Base-by-base conservation (phyloP, 1,140 invertebrate genomes). In the Neodiprion pinetum region DNA sequence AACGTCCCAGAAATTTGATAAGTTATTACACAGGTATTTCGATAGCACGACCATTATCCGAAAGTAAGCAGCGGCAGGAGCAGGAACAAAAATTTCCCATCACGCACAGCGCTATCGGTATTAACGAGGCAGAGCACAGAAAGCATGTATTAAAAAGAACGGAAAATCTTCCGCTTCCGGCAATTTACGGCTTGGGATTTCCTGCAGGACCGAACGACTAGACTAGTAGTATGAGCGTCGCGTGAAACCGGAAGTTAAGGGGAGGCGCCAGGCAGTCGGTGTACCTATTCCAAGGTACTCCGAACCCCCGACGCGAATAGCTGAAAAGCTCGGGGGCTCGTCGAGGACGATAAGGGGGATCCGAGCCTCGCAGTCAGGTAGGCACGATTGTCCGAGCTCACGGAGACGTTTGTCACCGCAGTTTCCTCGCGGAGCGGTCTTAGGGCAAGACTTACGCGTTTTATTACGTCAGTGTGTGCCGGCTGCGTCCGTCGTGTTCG, bases 221-320 rank as follows among this genome's bases (percentile, higher is more conserved):
- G 28, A 40, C 28, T 3, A 5, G 2, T 9, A 40, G 53, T 17
- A 9, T 9, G 28, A 12, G 53, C 11, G 5, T 61, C 53, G 11
- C 53, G 53, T 61, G 53, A 61, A 61, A 61, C 53, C 53, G 53
- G 53, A 61, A 61, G 53, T 61, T 12, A 61, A 40, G 28, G 53
- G 53, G 53, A 61, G 53, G 53, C n/a, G 4, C n/a, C 53, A 9
- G 53, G 53, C 53, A 12, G 5, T 9, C 53, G 28, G 28, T 40
- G 53, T 61, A 17, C 5, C 28, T 0, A 40, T 40, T 40, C 28
- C 28, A 40, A 40, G 5, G 28, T 40, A 40, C 28, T 40, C 5
- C 28, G 28, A 40, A 40, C 28, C 28, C 28, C 28, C 28, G 28
- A 40, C 28, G 28, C 5, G 28, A 40, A 40, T 3, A 40, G 5